Conservation (phyloP, 2,888 invertebrate species). For the Bombyx huttoni region DNA sequence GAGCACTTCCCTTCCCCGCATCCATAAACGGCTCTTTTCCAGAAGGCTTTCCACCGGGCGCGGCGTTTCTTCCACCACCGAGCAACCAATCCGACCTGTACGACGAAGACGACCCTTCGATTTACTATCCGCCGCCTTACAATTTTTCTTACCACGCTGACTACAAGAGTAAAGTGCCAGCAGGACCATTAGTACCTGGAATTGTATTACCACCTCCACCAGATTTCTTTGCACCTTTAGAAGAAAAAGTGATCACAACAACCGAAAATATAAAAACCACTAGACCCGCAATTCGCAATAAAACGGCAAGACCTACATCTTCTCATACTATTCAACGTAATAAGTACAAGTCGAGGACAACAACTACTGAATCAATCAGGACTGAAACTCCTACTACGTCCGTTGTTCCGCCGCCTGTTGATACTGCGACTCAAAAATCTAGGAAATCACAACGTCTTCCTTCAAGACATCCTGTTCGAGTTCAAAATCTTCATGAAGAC, state of each 20-base stretch:
- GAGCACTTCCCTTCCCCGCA: constrained; percentile 67
- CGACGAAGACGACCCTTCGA: constrained; percentile 92
- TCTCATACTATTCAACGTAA: constrained; percentile 40
- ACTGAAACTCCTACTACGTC: constrained; percentile 53
- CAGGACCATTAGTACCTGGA: constrained; percentile 90
- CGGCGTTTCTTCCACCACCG: constrained; percentile 76
- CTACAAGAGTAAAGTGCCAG: constrained; percentile 83
- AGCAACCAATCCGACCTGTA: constrained; percentile 83
- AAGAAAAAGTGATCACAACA: constrained; percentile 56
- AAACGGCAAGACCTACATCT: constrained; percentile 40
- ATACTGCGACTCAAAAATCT: constrained; percentile 48
- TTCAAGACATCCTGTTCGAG: constrained; percentile 53
- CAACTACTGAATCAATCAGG: constrained; percentile 42
- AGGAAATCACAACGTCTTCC: constrained; percentile 54
- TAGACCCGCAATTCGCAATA: constrained; percentile 37
- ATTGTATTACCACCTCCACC: constrained; percentile 91
- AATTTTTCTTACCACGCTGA: constrained; percentile 87
- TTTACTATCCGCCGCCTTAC: constrained; percentile 93
- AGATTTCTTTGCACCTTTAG: constrained; percentile 84
- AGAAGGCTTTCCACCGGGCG: constrained; percentile 70
- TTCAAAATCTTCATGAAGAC: constrained; percentile 53
- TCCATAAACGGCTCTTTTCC: constrained; percentile 73
- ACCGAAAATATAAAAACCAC: constrained; percentile 38
- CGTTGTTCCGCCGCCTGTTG: constrained; percentile 48
- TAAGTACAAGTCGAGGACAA: constrained; percentile 53